Conservation (phyloP, 2,113 vertebrate species). For the Chamaetylas fuelleborni region DNA sequence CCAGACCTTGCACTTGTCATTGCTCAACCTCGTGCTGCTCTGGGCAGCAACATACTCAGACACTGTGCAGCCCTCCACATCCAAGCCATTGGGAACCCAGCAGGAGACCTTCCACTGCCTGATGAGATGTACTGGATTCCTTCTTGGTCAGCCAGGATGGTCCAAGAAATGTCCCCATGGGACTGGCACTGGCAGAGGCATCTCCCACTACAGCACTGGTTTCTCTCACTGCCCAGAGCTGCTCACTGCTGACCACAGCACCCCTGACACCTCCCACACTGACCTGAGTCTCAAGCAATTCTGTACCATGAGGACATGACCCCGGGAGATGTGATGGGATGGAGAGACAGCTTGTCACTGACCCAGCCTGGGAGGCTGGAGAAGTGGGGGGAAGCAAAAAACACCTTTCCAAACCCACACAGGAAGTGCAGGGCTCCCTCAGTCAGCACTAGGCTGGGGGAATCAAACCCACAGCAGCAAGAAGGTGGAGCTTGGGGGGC, state of each 20-base stretch:
- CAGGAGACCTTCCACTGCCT: background rate
- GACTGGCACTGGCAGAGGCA: background rate
- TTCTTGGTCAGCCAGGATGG: background rate
- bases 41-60: background rate
- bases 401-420: background rate
- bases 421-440: background rate
- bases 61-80: background rate
- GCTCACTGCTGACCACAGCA: background rate
- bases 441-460: background rate
- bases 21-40: background rate
- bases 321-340: background rate
- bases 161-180: accelerated
- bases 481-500: background rate
- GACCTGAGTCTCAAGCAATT: background rate
- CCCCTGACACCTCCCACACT: background rate
- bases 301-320: background rate
- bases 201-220: background rate
- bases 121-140: conserved; percentile 2
- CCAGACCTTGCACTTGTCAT: too few relatives aligned
- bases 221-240: conserved; percentile 37
- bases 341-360: background rate
- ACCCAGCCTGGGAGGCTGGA: background rate
- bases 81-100: accelerated
- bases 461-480: background rate
- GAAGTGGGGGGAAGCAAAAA: background rate